These are phyloP conservation scores for Dasyornis broadbenti DNA, from an alignment of 2,113 vertebrate species.

Conservation along the genomic window DNA sequence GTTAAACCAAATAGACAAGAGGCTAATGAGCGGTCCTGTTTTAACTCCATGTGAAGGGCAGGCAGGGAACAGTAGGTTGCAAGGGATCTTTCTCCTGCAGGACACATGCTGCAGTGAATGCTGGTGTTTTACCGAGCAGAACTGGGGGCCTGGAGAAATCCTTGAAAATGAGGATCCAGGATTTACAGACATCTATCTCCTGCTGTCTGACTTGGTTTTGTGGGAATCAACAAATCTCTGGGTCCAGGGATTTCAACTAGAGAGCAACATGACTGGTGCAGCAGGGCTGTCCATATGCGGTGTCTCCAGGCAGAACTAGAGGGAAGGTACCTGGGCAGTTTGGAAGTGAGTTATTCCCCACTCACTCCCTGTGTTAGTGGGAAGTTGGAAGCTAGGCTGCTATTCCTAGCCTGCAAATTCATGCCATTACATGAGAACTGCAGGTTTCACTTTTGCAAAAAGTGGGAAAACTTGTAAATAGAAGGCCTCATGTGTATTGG, in stretches of 20 bases:
- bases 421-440: background rate
- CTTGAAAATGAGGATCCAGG: background rate
- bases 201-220: background rate
- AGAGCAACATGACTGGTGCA: background rate
- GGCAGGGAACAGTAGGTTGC: accelerated
- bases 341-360: background rate
- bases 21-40: background rate
- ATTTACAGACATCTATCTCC: background rate
- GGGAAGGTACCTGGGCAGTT: background rate
- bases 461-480: background rate
- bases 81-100: background rate
- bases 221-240: background rate
- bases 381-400: background rate
- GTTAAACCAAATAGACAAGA: background rate
- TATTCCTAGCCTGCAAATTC: background rate
- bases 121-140: background rate
- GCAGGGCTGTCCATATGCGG: background rate
- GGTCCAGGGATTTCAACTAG: background rate
- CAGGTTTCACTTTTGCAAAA: background rate
- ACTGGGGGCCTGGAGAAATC: background rate
- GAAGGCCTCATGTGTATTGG: background rate
- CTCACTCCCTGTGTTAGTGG: background rate
- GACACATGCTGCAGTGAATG: accelerated
- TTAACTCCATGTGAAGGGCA: accelerated
- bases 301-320: constrained; percentile 12